phyloP scores from a whole-genome alignment of 2,888 invertebrate species.

The Pachycephus smyrnensis region DNA sequence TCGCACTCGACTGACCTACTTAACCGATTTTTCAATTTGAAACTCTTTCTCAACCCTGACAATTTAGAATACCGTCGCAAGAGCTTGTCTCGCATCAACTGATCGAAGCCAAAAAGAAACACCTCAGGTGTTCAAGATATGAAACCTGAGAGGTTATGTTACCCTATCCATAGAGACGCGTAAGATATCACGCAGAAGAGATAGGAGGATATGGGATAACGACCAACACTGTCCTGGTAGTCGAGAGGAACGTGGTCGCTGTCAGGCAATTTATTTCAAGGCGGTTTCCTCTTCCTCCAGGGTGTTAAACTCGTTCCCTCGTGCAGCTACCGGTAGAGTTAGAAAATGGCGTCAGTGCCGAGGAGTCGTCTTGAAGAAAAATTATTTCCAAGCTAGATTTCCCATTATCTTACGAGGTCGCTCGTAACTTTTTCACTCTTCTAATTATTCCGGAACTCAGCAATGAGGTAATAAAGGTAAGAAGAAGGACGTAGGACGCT shows the following conservation, averaged over 20 bases:
- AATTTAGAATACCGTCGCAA: not conserved
- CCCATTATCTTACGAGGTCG: not conserved
- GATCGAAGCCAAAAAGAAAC: not conserved
- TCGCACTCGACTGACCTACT: slow-evolving; percentile 32
- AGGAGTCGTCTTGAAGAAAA: not conserved
- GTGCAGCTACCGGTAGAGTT: not conserved
- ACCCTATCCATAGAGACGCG: not conserved
- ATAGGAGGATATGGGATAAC: not conserved
- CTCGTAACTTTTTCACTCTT: not conserved
- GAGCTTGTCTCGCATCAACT: not conserved
- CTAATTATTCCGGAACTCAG: not conserved
- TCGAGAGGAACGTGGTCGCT: not conserved
- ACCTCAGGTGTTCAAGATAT: not conserved
- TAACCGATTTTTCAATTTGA: not conserved
- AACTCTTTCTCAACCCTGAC: not conserved
- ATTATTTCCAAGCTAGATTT: not conserved
- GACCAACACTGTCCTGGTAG: not conserved
- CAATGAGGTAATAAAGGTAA: not conserved
- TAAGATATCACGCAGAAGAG: not conserved
- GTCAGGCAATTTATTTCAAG: not conserved
- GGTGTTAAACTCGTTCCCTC: not conserved
- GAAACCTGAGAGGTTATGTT: not conserved
- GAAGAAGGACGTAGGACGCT: not conserved
- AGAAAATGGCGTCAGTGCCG: not conserved
- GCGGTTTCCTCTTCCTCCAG: not conserved